Percentiles rank a stretch among this genome's conserved stretches.
These are phyloP conservation scores for Didymodactylos carnosus DNA, from an alignment of 2,888 invertebrate genomes.

Conservation along the genomic window DNA sequence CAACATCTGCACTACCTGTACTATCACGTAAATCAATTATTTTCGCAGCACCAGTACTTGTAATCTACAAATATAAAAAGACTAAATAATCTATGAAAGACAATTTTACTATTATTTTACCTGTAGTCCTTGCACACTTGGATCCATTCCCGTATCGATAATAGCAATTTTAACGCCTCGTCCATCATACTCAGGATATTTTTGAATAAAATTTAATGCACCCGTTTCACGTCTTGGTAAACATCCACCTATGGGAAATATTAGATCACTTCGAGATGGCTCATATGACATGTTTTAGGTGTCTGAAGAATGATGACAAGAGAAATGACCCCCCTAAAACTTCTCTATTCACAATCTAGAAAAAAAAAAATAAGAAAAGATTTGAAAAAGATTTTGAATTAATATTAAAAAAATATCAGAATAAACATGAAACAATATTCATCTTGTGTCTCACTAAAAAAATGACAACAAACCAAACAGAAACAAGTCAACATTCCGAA, in stretches of 20 bases:
- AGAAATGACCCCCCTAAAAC: no score
- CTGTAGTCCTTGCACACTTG: constrained; percentile 76
- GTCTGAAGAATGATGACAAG: no score
- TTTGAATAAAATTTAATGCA: constrained; percentile 60
- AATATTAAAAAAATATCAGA: no score
- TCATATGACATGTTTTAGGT: no score
- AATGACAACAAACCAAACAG: no score
- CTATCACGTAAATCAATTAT: constrained; percentile 83
- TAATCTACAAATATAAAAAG: constrained; percentile 47
- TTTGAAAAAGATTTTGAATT: no score
- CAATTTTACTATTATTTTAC: constrained; percentile 32
- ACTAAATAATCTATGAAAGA: constrained; percentile 17
- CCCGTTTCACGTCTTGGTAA: constrained; percentile 78
- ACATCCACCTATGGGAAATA: constrained; percentile 9
- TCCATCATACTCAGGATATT: constrained; percentile 75
- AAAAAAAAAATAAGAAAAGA: no score
- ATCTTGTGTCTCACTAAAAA: no score
- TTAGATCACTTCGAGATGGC: no score
- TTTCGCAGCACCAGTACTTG: constrained; percentile 69
- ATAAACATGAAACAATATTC: no score
- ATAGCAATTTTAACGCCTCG: constrained; percentile 74
- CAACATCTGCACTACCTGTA: constrained; percentile 87
- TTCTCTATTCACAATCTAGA: no score
- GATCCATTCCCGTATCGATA: constrained; percentile 92
- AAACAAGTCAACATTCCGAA: no score